A percentile compares a stretch with the other conserved stretches of the same genome.
Conservation (phyloP, 2,888 invertebrate species). For the Pristionchus arcanus region DNA sequence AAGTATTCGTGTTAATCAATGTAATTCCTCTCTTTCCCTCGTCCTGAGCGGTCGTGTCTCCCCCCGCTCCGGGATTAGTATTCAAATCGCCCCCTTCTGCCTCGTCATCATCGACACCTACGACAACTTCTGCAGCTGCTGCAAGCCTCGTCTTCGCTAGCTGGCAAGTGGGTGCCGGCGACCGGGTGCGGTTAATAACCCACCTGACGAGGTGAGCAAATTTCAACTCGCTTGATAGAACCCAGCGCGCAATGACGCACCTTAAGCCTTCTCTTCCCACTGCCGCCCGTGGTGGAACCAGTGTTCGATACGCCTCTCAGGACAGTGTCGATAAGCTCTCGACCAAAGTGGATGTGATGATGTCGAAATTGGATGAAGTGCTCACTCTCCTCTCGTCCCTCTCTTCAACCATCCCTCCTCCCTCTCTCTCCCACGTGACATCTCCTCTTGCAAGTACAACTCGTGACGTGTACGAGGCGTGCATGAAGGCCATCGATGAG, state of each 20-base stretch:
- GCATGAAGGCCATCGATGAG: not conserved
- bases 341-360: not conserved
- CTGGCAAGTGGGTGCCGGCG: not conserved
- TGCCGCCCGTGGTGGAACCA: not conserved
- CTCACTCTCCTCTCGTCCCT: not conserved
- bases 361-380: not conserved
- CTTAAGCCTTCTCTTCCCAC: not conserved
- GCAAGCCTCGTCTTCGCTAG: not conserved
- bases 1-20: too few relatives aligned
- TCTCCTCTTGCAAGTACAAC: not conserved
- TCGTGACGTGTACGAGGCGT: not conserved
- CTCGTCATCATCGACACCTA: not conserved
- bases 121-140: too few relatives aligned
- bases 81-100: not conserved
- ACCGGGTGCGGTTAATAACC: not conserved
- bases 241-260: not conserved
- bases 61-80: not conserved
- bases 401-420: not conserved
- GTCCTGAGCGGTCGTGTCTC: not conserved
- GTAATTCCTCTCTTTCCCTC: too few relatives aligned
- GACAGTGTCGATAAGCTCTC: not conserved
- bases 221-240: not conserved
- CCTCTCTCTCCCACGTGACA: not conserved
- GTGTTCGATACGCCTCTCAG: not conserved
- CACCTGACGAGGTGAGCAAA: not conserved